Evolutionary conservation across 2,888 invertebrate genomes (phyloP).

Genomic region (Leptopilina drosophilae): DNA sequence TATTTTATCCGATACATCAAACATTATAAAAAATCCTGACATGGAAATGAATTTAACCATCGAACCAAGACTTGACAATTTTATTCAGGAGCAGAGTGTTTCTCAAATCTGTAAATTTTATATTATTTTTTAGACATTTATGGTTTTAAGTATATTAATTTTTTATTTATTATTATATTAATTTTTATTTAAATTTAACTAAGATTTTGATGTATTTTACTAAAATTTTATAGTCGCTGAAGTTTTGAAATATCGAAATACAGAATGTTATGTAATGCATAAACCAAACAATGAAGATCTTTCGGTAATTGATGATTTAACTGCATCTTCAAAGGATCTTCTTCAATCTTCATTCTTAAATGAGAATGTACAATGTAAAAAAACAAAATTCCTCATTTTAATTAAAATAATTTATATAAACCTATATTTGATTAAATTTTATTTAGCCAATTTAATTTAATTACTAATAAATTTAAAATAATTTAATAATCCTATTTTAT

Average conservation of each 20-base stretch:
- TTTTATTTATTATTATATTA: neutral
- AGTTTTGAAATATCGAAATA: too few species aligned
- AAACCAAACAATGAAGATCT: neutral
- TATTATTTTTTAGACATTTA: neutral
- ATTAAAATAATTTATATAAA: neutral
- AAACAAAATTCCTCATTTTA: neutral
- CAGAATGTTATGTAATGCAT: neutral
- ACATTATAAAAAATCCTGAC: too few species aligned
- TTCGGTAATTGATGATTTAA: neutral
- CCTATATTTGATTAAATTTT: neutral
- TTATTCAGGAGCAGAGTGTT: neutral
- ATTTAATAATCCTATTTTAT: neutral
- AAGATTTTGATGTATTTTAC: neutral
- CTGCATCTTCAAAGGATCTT: neutral
- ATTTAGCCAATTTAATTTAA: neutral
- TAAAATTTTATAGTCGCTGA: neutral
- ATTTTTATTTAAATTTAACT: constrained; percentile 2
- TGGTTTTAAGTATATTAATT: constrained; percentile 7
- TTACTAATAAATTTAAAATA: neutral
- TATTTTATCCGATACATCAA: too few species aligned
- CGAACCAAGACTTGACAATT: neutral
- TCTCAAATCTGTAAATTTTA: neutral
- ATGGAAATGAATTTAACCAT: too few species aligned
- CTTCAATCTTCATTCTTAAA: neutral
- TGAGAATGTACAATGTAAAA: too few species aligned